Base-by-base conservation (phyloP, 2,797 vertebrate genomes). In the Zenarchopterus dispar region DNA sequence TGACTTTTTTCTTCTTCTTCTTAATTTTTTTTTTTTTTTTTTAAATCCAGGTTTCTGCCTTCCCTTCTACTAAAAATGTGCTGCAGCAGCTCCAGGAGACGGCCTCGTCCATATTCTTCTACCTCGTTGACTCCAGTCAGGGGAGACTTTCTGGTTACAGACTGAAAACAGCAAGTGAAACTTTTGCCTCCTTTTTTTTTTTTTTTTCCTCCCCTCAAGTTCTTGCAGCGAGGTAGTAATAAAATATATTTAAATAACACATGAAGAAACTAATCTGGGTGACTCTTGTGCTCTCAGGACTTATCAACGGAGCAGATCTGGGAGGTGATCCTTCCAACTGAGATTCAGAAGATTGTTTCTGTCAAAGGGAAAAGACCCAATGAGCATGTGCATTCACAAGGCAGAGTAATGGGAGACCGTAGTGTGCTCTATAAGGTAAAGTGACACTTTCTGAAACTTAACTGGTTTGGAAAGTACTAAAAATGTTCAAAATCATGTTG, bases 401-500 rank as follows among this genome's bases (percentile, higher is more conserved):
- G 98, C 65, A 93, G 98, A 0, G 97, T 99, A 28, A 99, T 99
- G 97, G 98, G 98, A 1, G 98, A 99, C 77, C 96, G 98, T 31
- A 99, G 97, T 0, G 98, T 99, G 50, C 96, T 99, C 23, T 99
- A 99, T 57, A 99, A 99, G 96, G 98, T 99, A 75, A 2, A 61
- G 5, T 31, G 13, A 42, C 24, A 43, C 64, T 16, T 15, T 9
- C 6, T 23, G 23, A 39, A 61, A 24, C 4, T 11, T 56, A 19
- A n/a, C 1, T 46, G 26, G 8, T 17, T 28, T 61, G 15, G 17
- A 56, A 45, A 3, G 22, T 42, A 42, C 52, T 48, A 33, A 56
- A 21, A 59, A 28, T 31, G 22, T 24, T 44, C n/a, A 8, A 4
- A 47, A 39, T 24, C 6, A 2, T 44, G 5, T 33, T 62, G 43